Conservation (phyloP, 2,888 invertebrate genomes). For the Drepana falcataria region DNA sequence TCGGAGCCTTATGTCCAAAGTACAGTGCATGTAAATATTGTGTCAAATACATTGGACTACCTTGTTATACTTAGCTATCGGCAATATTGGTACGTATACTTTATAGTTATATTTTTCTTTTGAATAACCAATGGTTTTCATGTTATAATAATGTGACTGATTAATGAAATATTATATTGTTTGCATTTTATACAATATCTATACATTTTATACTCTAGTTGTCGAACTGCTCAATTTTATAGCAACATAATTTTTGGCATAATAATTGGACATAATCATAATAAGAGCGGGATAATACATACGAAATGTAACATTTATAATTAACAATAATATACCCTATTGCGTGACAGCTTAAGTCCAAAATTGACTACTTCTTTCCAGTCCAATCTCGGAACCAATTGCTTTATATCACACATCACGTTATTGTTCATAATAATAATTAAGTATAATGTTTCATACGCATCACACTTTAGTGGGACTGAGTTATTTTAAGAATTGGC, state of each 20-base stretch:
- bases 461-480: conserved; percentile 34
- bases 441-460: conserved; percentile 15
- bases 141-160: conserved; percentile 26
- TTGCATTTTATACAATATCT: conserved; percentile 29
- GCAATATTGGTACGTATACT: conserved; percentile 19
- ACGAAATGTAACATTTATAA: too few relatives aligned
- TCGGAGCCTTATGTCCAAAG: not conserved
- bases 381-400: not conserved
- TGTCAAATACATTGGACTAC: not conserved
- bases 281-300: not conserved
- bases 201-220: conserved; percentile 40
- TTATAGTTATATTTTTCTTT: conserved; percentile 12
- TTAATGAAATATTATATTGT: conserved; percentile 26
- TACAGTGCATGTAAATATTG: not conserved
- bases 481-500: conserved; percentile 24
- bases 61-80: conserved; percentile 4
- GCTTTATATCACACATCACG: conserved; percentile 1
- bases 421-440: conserved; percentile 6
- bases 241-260: conserved; percentile 16
- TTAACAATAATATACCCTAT: not conserved
- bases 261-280: conserved; percentile 1
- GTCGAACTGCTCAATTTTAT: conserved; percentile 46
- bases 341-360: not conserved
- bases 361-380: conserved; percentile 4
- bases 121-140: conserved; percentile 18